A percentile compares a stretch with the other conserved stretches of the same genome.
Evolutionary conservation across 1,140 invertebrate genomes (phyloP).

Genomic region (Antheraea mylitta): DNA sequence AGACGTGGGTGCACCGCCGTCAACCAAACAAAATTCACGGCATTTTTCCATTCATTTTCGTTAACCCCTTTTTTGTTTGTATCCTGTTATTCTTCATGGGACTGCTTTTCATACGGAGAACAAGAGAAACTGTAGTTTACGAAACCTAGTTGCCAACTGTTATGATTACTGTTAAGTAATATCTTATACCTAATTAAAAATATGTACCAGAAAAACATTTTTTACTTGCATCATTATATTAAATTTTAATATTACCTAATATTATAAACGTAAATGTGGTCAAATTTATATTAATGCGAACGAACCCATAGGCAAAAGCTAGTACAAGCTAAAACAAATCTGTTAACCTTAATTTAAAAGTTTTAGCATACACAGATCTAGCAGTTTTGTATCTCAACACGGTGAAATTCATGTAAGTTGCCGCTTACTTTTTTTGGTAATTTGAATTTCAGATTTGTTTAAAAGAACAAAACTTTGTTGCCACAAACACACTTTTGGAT

Average conservation of each 20-base stretch:
- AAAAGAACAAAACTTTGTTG: background rate
- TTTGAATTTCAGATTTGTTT: conserved; percentile 3
- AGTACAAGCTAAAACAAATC: background rate
- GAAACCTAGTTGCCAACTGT: too few species aligned
- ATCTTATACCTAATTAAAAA: too few species aligned
- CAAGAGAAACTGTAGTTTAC: too few species aligned
- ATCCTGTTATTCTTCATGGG: background rate
- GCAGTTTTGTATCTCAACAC: background rate
- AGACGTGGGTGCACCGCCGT: conserved; percentile 39
- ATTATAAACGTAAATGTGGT: too few species aligned
- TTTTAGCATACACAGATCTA: background rate
- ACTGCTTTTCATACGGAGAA: too few species aligned
- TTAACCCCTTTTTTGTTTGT: background rate
- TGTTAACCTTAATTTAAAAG: background rate
- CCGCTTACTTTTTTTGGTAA: background rate
- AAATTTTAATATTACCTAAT: too few species aligned
- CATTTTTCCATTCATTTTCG: conserved; percentile 1
- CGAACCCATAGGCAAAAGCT: too few species aligned
- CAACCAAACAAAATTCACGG: conserved; percentile 42
- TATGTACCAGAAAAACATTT: too few species aligned
- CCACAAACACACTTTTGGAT: background rate
- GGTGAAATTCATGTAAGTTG: background rate
- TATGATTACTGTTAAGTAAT: too few species aligned
- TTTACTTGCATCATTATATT: too few species aligned
- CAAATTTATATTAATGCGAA: too few species aligned